Evolutionary conservation across 2,888 invertebrate genomes (phyloP), one percentile per base, ranked within the genome.

Genomic region (Apoderus coryli): DNA sequence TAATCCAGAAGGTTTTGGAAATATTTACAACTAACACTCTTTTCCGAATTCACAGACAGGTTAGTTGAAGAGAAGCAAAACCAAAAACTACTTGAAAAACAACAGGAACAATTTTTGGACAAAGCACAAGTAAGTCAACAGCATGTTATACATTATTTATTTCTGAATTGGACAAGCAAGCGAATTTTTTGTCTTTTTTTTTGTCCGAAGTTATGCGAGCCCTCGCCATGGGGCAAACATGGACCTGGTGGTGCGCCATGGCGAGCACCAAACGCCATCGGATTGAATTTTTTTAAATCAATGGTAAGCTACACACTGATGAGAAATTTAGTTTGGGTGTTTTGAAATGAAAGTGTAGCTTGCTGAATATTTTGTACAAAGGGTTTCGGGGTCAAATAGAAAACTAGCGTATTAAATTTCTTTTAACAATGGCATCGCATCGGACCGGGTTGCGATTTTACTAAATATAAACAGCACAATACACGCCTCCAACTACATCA

Each of bases 201-300:
- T 32, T 24, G 22, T 14, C 16, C n/a, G 31, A 47, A 52, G 53
- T 51, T 48, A 47, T 48, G 49, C 45, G 53, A 50, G 52, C 47
- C 53, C 43, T 51, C 53, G 27, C 73, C 74, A 14, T 76, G 76
- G 74, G 74, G 76, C 34, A 69, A 62, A 45, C 69, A 68, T 11
- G 76, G 76, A 39, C 76, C 76, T 26, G 80, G 79, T 31, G 80
- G 80, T 38, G 62, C 64, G 31, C 67, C 69, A 41, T 80, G 81
- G 81, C 68, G 80, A 49, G 71, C 74, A 57, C 78, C 76, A 36
- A 68, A 71, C 47, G 62, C 71, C 50, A 64, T 77, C 47, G 81
- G 80, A 48, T 59, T 69, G 44, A 70, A 76, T 57, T 81, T 82
- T 63, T 70, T 76, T 46, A 71, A 76, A 54, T 81, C 81, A 43